phyloP scores from a whole-genome alignment of 2,797 vertebrate species.

The Thamnophis elegans region DNA sequence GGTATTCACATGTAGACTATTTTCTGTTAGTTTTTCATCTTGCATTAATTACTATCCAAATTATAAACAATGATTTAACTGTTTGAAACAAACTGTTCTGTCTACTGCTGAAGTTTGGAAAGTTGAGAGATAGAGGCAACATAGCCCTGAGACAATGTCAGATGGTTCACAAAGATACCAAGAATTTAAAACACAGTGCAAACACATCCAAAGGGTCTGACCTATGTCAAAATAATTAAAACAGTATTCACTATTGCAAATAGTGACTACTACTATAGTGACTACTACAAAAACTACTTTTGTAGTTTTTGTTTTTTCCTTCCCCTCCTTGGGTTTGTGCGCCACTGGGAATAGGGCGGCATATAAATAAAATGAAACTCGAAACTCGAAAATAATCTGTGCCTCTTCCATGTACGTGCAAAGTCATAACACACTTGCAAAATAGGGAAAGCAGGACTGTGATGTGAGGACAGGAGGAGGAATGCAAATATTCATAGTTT shows the following conservation, averaged over 20 bases:
- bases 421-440: neutral
- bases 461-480: neutral
- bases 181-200: neutral
- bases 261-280: too few relatives aligned
- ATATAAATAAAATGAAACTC: too few relatives aligned
- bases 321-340: too few relatives aligned
- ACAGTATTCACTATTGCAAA: neutral
- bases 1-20: neutral
- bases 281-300: too few relatives aligned
- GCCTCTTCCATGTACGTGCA: neutral
- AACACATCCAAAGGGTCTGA: neutral
- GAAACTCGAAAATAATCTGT: neutral
- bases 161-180: neutral
- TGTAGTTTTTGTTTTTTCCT: too few relatives aligned
- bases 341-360: too few relatives aligned
- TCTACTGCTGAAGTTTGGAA: neutral
- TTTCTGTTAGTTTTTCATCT: neutral
- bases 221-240: neutral
- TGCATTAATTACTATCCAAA: neutral
- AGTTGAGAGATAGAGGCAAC: neutral
- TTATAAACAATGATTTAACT: neutral
- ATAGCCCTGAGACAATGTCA: neutral
- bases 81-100: neutral
- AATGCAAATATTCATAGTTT: neutral
- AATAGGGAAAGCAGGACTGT: neutral